Conservation (phyloP, 2,888 invertebrate genomes). For the Drosophila macrospina region DNA sequence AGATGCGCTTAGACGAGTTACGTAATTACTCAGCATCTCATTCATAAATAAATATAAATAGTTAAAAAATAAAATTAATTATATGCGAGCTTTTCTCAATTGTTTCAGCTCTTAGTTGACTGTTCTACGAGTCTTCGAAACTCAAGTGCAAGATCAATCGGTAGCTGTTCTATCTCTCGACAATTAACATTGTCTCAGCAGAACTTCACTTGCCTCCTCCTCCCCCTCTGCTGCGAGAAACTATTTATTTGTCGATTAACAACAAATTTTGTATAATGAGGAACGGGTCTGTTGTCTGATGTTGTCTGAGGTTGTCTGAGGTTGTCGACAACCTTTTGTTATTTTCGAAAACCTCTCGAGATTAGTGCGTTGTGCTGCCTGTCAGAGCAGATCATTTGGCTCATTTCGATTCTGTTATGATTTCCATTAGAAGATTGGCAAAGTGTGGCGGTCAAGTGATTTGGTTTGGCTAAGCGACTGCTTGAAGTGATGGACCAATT, state of each 20-base stretch:
- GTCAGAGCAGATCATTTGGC: constrained; percentile 20
- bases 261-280: constrained; percentile 45
- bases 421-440: constrained; percentile 19
- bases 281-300: constrained; percentile 6
- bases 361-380: constrained; percentile 30
- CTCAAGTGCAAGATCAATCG: constrained; percentile 52
- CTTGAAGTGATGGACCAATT: constrained; percentile 27
- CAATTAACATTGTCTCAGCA: constrained; percentile 35
- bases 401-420: constrained; percentile 13
- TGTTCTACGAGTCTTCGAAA: neutral
- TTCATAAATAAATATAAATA: constrained; percentile 46
- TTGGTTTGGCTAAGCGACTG: constrained; percentile 14
- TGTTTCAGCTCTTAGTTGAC: constrained; percentile 17
- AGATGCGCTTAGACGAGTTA: constrained; percentile 56
- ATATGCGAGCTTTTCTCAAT: constrained; percentile 9
- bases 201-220: neutral
- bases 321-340: constrained; percentile 66
- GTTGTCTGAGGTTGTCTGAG: too few species aligned
- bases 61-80: neutral
- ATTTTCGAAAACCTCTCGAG: constrained; percentile 56
- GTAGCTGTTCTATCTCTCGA: constrained; percentile 58
- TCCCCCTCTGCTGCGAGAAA: neutral
- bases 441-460: constrained; percentile 19
- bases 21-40: constrained; percentile 52
- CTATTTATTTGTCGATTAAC: constrained; percentile 25